Base-by-base conservation (phyloP, 2,797 vertebrate species). In the Anableps anableps region DNA sequence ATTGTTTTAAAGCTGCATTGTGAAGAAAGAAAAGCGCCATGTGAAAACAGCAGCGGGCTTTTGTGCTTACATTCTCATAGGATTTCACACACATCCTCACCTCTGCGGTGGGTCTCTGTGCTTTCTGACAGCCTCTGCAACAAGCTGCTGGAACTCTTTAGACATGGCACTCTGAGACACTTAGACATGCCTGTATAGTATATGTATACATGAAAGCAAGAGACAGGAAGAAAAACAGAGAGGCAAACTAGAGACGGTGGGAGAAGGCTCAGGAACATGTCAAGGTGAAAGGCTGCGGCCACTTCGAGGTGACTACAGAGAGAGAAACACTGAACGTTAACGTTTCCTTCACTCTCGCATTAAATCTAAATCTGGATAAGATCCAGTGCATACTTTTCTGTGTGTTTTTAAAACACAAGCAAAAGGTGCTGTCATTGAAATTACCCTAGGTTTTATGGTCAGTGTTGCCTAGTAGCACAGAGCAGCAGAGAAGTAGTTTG, bases 71-170 rank as follows among this genome's bases (percentile, higher is more conserved):
- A 85, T 83, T 82, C 91, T 90, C 88, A 80, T 80, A 84, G 91
- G 90, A 92, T 91, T 94, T 91, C 90, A 91, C 88, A 93, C 90
- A 91, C 90, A 93, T 90, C 87, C 91, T 90, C 89, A 90, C 93
- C 92, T 93, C 92, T 78, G 92, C 26, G 91, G 93, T 91, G 89
- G 94, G 93, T 94, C 92, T 93, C 78, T 7, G 62, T 80, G 83
- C 80, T 80, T 90, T 90, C 79, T 94, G 93, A 93, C 91, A 94
- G 93, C 85, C 88, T 85, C 79, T 23, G 90, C 92, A 94, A 94
- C 88, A 92, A 93, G 91, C 88, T 92, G 89, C 89, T 87, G 90
- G 89, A 90, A 89, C 86, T 92, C 92, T 92, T 93, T 90, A 89
- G 92, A 89, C 88, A 90, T 88, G 84, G 85, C 88, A 88, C 91